Evolutionary conservation across 2,888 invertebrate genomes (phyloP), one percentile per base, ranked within the genome.

Genomic region (Drosophila picticornis): DNA sequence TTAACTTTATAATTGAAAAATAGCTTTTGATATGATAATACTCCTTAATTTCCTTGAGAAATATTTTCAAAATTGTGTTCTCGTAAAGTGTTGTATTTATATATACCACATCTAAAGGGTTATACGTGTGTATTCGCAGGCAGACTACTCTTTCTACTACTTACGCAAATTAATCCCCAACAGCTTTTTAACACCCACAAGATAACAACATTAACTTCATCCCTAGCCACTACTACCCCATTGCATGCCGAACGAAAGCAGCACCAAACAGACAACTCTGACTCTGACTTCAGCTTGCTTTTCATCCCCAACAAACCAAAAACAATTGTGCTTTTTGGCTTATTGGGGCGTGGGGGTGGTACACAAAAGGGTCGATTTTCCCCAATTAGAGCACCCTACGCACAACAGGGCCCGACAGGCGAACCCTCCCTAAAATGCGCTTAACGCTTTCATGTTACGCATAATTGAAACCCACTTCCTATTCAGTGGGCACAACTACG

Each of bases 381-480:
- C 68, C 77, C 81, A 78, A 78, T 80, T 80, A 78, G 81, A 76
- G 46, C 83, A 77, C 77, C 74, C 71, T 56, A 63, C 36, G 57
- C 61, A 50, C 60, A 46, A 50, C 60, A 46, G 58, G 55, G 10
- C 32, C 51, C 57, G 46, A 62, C 38, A 51, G 48, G 36, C 51
- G 60, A 62, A 81, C 40, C 29, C 27, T 19, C 55, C 60, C 62
- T 63, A 56, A 51, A 63, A 68, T 61, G 61, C 56, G 66, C 43
- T 62, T 57, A 59, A 70, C 61, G 80, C 84, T 84, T 84, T 84
- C 80, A 89, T 84, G 84, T 83, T 72, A 81, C 89, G 81, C 84
- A 84, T 88, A 84, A 88, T 84, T 89, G 84, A 84, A 84, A 81
- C 62, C 69, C 79, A 87, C 87, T 89, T 84, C 84, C 75, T 67